phyloP scores from a whole-genome alignment of 2,113 vertebrate genomes.

The Theristicus caerulescens region DNA sequence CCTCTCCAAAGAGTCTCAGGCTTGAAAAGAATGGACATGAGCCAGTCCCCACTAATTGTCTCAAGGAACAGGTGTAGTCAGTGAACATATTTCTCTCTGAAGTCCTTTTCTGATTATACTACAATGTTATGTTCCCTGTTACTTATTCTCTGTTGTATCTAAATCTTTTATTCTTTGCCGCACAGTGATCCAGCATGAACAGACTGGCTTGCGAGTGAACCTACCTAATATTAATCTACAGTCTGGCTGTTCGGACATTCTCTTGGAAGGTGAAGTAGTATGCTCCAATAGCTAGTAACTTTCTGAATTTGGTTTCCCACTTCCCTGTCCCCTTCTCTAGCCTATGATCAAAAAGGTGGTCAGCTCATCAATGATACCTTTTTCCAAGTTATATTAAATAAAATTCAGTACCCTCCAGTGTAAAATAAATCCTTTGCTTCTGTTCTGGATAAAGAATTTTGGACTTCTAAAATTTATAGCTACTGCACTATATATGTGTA shows the following conservation, averaged over 20 bases:
- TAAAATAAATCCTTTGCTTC: neutral
- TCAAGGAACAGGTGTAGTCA: neutral
- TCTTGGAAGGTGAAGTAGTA: neutral
- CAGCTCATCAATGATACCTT: neutral
- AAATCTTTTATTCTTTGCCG: neutral
- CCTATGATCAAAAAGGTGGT: neutral
- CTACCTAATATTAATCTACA: neutral
- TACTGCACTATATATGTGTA: neutral
- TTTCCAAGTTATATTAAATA: neutral
- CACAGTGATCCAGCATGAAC: neutral
- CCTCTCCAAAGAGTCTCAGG: neutral
- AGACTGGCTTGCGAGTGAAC: neutral
- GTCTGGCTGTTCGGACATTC: neutral
- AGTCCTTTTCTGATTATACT: neutral
- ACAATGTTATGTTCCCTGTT: neutral
- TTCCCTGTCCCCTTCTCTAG: neutral
- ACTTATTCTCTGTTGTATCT: neutral
- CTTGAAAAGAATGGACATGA: neutral
- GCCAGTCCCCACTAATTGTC: neutral
- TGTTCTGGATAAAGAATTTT: neutral
- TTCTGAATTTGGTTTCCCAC: neutral
- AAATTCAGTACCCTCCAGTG: neutral
- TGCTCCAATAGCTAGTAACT: neutral
- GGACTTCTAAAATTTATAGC: neutral
- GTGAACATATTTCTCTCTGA: neutral